These are phyloP conservation scores for Candoia aspera DNA, from an alignment of 2,113 vertebrate species.

Conservation along the genomic window DNA sequence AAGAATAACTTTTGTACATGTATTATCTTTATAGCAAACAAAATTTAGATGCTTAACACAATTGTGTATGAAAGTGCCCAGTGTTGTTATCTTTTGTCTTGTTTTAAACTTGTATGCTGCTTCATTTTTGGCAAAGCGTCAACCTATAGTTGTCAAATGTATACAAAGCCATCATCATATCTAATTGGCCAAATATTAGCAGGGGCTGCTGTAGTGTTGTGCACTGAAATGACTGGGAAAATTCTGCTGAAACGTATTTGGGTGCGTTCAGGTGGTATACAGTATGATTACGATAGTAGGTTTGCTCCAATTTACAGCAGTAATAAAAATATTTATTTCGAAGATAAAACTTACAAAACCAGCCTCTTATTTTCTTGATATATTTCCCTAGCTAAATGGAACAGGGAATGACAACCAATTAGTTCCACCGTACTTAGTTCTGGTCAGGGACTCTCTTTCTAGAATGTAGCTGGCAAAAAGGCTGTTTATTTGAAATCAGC, in stretches of 20 bases:
- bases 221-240: neutral
- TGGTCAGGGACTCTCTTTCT: neutral
- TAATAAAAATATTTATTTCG: neutral
- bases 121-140: neutral
- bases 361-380: neutral
- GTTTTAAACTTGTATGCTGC: neutral
- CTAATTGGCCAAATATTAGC: slow-evolving; percentile 9
- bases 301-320: neutral
- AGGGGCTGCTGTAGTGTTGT: neutral
- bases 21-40: neutral
- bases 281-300: neutral
- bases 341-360: neutral
- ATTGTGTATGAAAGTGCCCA: neutral
- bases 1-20: neutral
- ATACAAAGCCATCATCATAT: neutral
- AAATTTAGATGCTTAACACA: neutral
- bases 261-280: neutral
- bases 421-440: neutral
- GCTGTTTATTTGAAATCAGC: neutral
- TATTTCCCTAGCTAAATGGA: neutral
- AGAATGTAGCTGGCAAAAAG: neutral
- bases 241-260: neutral
- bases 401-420: neutral
- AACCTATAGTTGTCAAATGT: neutral
- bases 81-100: too few species aligned